Evolutionary conservation across 1,140 invertebrate genomes (phyloP).

Genomic region (Drosophila nannoptera): DNA sequence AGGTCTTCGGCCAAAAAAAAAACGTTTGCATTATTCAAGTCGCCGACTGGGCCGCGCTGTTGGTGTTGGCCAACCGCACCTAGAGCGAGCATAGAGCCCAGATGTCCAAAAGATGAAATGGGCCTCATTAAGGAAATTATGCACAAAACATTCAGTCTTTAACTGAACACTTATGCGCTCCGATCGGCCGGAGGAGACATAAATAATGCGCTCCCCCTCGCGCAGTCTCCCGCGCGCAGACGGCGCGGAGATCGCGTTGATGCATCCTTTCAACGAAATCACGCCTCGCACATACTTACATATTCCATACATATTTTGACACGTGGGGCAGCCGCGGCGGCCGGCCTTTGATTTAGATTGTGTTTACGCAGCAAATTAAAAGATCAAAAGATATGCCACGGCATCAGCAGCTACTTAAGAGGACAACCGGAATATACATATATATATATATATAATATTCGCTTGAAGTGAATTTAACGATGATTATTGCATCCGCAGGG

Average conservation of each 20-base stretch:
- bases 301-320: slow-evolving; percentile 62
- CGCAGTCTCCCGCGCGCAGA: not conserved
- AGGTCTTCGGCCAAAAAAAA: slow-evolving; percentile 29
- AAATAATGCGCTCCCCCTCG: slow-evolving; percentile 9
- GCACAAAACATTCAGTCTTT: not conserved
- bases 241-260: slow-evolving; percentile 39
- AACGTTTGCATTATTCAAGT: slow-evolving; percentile 2
- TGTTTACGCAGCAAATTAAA: slow-evolving; percentile 65
- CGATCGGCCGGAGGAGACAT: slow-evolving; percentile 1
- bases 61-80: too few species aligned
- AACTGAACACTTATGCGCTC: not conserved
- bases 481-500: slow-evolving; percentile 24
- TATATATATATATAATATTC: not conserved
- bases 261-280: slow-evolving; percentile 58
- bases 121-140: slow-evolving; percentile 4
- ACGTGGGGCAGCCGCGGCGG: slow-evolving; percentile 53
- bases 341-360: slow-evolving; percentile 64
- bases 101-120: not conserved
- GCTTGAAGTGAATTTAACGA: slow-evolving; percentile 7
- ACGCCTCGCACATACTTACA: slow-evolving; percentile 45
- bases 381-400: slow-evolving; percentile 60
- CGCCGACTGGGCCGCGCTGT: not conserved
- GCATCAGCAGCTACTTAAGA: slow-evolving; percentile 8
- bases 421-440: slow-evolving; percentile 14
- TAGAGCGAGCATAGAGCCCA: too few species aligned